Conservation (phyloP, 2,888 invertebrate species). For the Drosophila testacea region DNA sequence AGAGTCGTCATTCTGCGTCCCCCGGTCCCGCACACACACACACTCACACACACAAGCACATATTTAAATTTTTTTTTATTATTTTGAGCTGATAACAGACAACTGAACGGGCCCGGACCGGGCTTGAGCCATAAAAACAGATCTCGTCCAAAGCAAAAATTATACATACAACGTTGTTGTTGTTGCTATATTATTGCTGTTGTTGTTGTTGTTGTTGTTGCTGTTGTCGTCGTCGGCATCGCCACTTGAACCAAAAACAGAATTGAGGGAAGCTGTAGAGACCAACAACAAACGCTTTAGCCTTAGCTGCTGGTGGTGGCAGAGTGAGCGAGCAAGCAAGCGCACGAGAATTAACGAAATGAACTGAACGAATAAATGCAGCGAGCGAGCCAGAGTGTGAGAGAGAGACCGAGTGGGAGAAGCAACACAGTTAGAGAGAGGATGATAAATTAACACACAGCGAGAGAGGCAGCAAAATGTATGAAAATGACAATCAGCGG, state of each 20-base stretch:
- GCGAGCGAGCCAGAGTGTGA: constrained; percentile 7
- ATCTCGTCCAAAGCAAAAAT: constrained; percentile 77
- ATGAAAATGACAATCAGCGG: constrained; percentile 76
- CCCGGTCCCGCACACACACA: constrained; percentile 62
- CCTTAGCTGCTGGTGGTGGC: constrained; percentile 52
- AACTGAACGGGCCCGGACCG: constrained; percentile 55
- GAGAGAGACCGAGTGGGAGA: constrained; percentile 13
- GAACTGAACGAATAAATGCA: constrained; percentile 33
- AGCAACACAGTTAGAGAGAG: constrained; percentile 28
- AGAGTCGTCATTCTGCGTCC: constrained; percentile 50
- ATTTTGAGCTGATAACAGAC: constrained; percentile 82
- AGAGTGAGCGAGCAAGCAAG: constrained; percentile 30
- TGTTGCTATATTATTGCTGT: constrained; percentile 7
- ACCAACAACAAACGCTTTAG: constrained; percentile 56
- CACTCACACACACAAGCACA: constrained; percentile 31
- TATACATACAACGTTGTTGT: constrained; percentile 60
- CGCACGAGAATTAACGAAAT: constrained; percentile 15
- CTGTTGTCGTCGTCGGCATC: constrained; percentile 37
- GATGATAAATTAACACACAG: constrained; percentile 57
- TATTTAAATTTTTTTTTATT: constrained; percentile 82
- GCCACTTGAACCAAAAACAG: constrained; percentile 76
- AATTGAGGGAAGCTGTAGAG: constrained; percentile 76
- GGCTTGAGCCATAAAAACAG: constrained; percentile 78
- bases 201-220: constrained; percentile 8
- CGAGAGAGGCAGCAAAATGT: constrained; percentile 15